Evolutionary conservation across 2,888 invertebrate species (phyloP), one percentile per base, ranked within the genome.

Genomic region (Cheilosia vernalis): DNA sequence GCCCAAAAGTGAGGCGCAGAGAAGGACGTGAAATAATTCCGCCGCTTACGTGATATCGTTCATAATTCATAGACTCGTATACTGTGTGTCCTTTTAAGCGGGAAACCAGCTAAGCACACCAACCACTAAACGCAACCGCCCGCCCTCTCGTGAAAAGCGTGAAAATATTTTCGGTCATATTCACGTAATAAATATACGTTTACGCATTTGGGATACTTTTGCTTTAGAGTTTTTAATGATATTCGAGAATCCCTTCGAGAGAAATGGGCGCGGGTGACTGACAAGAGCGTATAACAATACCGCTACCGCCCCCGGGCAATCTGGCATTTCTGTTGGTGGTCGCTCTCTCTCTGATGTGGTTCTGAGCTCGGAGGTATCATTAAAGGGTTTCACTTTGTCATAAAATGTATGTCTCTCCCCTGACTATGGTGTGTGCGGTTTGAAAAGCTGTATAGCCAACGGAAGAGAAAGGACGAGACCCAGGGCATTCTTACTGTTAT

Each of bases 11-110:
- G n/a, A 19, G 40, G 10, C 30, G 53, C 40, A 19, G 17, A 19
- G 7, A n/a, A 81, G 37, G 70, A 64, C 77, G 77, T 77, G 77
- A 77, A 77, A 77, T 82, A 82, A 82, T 72, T 64, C 60, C 53
- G 60, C 60, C 53, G 60, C 66, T 53, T 82, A 77, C 82, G 82
- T 82, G 82, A 70, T 82, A 77, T 82, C 72, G 77, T 82, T 82
- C 70, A 77, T 77, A 77, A 82, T 82, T 77, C 82, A 82, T 82
- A 15, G 24, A 24, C 24, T 51, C 51, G 21, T 49, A 77, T 66
- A 60, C 61, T 64, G n/a, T 40, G 19, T 33, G 51, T 66, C n/a
- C 30, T 21, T 66, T 66, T 55, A 44, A n/a, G 66, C 19, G 51
- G 13, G n/a, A 19, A 7, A 10, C 13, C 0, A 4, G 19, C 5